Evolutionary conservation across 2,888 invertebrate genomes (phyloP).

Genomic region (Cataglyphis cursor): DNA sequence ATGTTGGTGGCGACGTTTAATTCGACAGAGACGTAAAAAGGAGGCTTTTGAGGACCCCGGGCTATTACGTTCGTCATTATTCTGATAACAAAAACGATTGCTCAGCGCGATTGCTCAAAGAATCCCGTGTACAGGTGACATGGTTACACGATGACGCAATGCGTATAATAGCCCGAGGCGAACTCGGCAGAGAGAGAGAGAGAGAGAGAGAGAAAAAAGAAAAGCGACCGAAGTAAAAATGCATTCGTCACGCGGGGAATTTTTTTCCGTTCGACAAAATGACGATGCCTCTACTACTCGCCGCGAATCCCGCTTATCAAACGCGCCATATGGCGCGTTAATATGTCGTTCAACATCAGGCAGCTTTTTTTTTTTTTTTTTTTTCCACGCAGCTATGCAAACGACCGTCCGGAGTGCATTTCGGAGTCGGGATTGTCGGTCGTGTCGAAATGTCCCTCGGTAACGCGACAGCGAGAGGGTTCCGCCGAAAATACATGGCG

Average conservation of each 20-base stretch:
- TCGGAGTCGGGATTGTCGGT: constrained; percentile 70
- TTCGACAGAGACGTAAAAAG: not conserved
- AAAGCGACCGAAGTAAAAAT: not conserved
- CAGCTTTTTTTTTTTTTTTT: constrained; percentile 22
- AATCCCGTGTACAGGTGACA: not conserved
- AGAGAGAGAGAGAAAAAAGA: too few species aligned
- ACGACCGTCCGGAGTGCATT: constrained; percentile 66
- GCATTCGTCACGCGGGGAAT: constrained; percentile 55
- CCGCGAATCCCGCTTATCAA: constrained; percentile 48
- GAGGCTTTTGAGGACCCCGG: too few species aligned
- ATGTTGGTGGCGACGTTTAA: not conserved
- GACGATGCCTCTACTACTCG: not conserved
- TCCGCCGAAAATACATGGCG: constrained; percentile 69
- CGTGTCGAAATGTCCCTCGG: constrained; percentile 72
- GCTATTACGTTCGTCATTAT: not conserved
- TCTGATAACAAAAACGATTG: not conserved
- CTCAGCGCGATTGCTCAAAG: not conserved
- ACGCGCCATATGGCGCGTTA: constrained; percentile 67
- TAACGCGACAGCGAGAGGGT: constrained; percentile 71
- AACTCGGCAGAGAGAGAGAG: too few species aligned
- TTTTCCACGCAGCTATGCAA: constrained; percentile 67
- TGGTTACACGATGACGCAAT: too few species aligned
- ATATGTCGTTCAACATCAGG: constrained; percentile 61
- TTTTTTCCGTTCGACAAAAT: constrained; percentile 21
- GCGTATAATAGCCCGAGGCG: too few species aligned